phyloP scores from a whole-genome alignment of 2,888 invertebrate species.

The Morpho achilles region DNA sequence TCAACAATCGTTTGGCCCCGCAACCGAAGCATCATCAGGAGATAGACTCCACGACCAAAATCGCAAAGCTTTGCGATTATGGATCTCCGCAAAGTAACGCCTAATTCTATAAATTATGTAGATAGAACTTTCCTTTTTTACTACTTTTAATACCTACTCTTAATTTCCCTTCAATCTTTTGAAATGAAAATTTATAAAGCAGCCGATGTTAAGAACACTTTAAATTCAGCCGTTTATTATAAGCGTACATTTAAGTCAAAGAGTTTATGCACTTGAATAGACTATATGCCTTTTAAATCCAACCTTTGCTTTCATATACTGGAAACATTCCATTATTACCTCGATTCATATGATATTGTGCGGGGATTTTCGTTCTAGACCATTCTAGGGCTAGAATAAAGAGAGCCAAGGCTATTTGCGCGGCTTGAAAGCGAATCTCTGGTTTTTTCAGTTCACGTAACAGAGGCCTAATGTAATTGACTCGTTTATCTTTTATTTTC shows the following conservation, averaged over 20 bases:
- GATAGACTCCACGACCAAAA: too few relatives aligned
- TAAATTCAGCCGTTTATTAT: constrained; percentile 3
- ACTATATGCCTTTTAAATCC: constrained; percentile 10
- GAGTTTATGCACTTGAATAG: constrained; percentile 3
- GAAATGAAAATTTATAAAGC: not conserved
- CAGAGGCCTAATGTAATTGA: constrained; percentile 68
- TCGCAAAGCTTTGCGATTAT: too few relatives aligned
- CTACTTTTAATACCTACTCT: too few relatives aligned
- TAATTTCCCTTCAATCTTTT: too few relatives aligned
- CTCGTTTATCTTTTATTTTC: constrained; percentile 42
- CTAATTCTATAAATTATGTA: too few relatives aligned
- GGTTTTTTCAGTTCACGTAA: constrained; percentile 41
- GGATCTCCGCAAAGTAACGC: too few relatives aligned
- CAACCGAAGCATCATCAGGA: too few relatives aligned
- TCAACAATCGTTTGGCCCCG: too few relatives aligned
- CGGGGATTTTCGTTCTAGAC: constrained; percentile 19
- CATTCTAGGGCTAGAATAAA: constrained; percentile 9
- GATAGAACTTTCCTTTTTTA: too few relatives aligned
- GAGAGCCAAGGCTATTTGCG: constrained; percentile 17
- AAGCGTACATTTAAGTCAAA: constrained; percentile 8
- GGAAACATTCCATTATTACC: constrained; percentile 23
- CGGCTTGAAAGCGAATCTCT: constrained; percentile 23
- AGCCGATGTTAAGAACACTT: constrained; percentile 5
- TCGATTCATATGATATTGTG: constrained; percentile 25
- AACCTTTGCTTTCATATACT: constrained; percentile 13